Evolutionary conservation across 92 coral and sea anemone genomes (phyloP).

Genomic region (Anthopleura xanthogrammica): DNA sequence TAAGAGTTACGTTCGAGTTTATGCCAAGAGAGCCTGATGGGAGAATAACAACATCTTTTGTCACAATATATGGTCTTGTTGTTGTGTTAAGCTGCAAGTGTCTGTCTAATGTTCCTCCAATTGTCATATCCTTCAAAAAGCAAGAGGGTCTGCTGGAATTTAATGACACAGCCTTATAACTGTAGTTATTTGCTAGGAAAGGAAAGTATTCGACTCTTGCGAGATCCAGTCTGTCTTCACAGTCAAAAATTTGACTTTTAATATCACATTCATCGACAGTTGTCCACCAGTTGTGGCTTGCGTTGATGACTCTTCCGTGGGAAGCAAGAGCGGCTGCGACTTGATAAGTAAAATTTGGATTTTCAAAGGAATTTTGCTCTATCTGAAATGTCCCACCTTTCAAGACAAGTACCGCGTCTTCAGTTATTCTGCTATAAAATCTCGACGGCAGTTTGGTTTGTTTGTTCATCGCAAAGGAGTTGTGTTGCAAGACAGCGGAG

Average conservation of each 20-base stretch:
- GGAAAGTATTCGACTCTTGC: conserved; percentile 41
- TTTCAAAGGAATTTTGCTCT: too few species aligned
- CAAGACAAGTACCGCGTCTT: conserved; percentile 24
- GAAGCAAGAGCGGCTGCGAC: conserved; percentile 15
- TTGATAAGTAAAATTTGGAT: too few species aligned
- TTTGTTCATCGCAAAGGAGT: conserved; percentile 34
- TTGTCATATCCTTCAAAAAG: conserved; percentile 16
- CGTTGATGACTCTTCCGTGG: conserved; percentile 16
- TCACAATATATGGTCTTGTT: too few species aligned
- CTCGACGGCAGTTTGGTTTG: conserved; percentile 6
- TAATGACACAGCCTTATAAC: background rate
- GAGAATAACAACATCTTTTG: background rate
- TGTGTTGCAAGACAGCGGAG: conserved; percentile 15
- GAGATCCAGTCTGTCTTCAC: conserved; percentile 39
- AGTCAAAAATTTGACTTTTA: conserved; percentile 45
- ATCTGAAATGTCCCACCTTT: conserved; percentile 39
- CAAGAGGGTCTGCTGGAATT: conserved; percentile 17
- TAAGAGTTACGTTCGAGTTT: background rate
- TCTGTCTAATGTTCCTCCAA: conserved; percentile 42
- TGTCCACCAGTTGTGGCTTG: conserved; percentile 53
- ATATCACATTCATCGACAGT: conserved; percentile 21
- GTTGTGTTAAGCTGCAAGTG: conserved; percentile 14
- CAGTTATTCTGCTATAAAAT: conserved; percentile 28
- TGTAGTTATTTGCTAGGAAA: conserved; percentile 18
- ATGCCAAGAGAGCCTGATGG: background rate